Conservation (phyloP, 2,888 invertebrate genomes). For the Crematogaster levior region DNA sequence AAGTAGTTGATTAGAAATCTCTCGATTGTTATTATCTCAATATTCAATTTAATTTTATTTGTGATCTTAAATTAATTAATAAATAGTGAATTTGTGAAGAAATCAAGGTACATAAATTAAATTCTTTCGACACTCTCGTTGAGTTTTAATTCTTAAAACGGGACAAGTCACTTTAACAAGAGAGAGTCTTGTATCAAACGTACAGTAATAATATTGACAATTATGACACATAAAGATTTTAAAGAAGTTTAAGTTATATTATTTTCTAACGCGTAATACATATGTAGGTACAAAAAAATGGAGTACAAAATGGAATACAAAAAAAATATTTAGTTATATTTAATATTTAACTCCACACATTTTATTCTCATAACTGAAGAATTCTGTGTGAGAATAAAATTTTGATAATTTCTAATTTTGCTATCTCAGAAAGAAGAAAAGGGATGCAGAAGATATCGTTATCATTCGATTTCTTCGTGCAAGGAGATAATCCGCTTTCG, state of each 20-base stretch:
- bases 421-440: neutral
- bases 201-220: neutral
- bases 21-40: neutral
- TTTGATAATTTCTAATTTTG: neutral
- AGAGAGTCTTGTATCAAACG: too few species aligned
- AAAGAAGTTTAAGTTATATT: neutral
- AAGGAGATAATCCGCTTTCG: neutral
- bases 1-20: neutral
- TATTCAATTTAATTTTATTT: neutral
- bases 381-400: too few species aligned
- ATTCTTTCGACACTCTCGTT: neutral
- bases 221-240: constrained; percentile 28
- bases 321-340: neutral
- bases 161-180: neutral
- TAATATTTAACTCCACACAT: neutral
- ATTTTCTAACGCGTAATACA: neutral
- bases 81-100: neutral
- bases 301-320: too few species aligned
- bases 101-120: neutral
- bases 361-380: neutral
- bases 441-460: neutral
- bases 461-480: constrained; percentile 5
- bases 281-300: neutral
- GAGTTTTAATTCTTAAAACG: neutral
- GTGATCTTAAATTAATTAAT: neutral